phyloP scores from a whole-genome alignment of 30 jellyfish, hydroid and myxozoan genomes.

The Hydractinia echinata region DNA sequence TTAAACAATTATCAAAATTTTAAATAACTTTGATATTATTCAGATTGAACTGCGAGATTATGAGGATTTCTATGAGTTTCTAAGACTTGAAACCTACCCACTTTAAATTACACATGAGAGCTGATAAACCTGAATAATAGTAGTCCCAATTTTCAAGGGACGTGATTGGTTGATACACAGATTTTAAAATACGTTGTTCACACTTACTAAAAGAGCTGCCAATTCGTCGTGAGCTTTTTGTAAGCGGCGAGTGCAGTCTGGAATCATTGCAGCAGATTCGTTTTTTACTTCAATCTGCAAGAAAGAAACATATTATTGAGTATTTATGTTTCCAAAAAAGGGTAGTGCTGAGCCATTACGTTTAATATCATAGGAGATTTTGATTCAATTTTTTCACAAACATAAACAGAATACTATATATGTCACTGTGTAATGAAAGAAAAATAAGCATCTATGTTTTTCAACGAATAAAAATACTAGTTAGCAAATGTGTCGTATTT shows the following conservation, averaged over 20 bases:
- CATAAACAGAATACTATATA: not conserved
- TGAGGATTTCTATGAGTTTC: too few relatives aligned
- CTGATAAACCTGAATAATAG: too few relatives aligned
- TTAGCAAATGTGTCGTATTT: not conserved
- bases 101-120: too few relatives aligned
- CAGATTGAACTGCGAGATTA: too few relatives aligned
- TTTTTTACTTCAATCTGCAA: conserved; percentile 78
- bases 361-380: too few relatives aligned
- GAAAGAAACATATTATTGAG: not conserved
- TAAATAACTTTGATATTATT: too few relatives aligned
- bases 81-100: too few relatives aligned
- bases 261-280: conserved; percentile 87
- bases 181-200: not conserved
- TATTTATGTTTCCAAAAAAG: too few relatives aligned
- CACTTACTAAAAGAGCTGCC: conserved; percentile 50
- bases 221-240: conserved; percentile 70
- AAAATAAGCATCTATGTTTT: too few relatives aligned
- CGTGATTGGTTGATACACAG: not conserved
- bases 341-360: too few relatives aligned
- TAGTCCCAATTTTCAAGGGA: not conserved
- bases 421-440: not conserved
- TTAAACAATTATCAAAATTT: too few relatives aligned
- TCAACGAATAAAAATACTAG: not conserved
- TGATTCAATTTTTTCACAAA: not conserved
- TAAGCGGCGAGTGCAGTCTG: conserved; percentile 71